Percentiles rank a stretch among this genome's conserved stretches.
phyloP scores from a whole-genome alignment of 1,140 invertebrate species.

The Diachasma alloeum region DNA sequence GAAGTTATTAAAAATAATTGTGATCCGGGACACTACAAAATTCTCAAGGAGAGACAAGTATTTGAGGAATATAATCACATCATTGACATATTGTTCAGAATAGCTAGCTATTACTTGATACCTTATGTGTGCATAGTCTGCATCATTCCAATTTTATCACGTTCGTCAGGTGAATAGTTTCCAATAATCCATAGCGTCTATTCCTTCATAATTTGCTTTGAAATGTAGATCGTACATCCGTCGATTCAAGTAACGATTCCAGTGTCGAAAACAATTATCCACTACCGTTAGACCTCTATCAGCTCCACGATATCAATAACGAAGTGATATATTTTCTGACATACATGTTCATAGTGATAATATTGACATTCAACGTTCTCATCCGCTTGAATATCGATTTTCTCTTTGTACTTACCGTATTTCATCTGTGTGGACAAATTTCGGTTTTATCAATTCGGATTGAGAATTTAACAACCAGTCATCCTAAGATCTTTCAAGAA shows the following conservation, averaged over 20 bases:
- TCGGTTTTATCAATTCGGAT: constrained; percentile 11
- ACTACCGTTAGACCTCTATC: neutral
- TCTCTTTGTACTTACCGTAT: neutral
- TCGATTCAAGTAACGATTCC: neutral
- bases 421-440: constrained; percentile 20
- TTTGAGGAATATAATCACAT: no score
- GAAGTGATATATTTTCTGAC: neutral
- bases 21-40: no score
- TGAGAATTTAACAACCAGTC: neutral
- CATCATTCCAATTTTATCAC: no score
- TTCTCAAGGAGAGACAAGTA: no score
- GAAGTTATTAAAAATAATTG: no score
- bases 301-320: neutral
- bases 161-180: no score
- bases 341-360: neutral
- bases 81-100: no score
- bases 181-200: no score
- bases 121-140: no score
- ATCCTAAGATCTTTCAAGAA: neutral
- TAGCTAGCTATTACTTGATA: no score
- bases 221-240: no score
- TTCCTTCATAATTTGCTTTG: no score
- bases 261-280: neutral
- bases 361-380: neutral
- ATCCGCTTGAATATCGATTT: neutral